phyloP scores from a whole-genome alignment of 2,888 invertebrate genomes.

The Hemaris fuciformis region DNA sequence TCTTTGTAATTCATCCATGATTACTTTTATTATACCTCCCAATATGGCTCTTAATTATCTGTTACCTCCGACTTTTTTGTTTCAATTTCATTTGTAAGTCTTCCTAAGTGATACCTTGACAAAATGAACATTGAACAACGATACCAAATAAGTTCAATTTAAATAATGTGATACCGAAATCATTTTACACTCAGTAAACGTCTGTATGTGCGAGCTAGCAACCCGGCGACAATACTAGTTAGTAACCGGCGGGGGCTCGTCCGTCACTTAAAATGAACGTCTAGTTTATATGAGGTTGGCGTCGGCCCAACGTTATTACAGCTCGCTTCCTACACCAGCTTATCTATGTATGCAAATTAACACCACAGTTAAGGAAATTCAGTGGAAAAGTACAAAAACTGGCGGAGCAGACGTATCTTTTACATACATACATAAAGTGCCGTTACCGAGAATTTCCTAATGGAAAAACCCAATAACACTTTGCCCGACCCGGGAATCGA shows the following conservation, averaged over 20 bases:
- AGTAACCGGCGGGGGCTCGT: not conserved
- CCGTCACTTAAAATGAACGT: not conserved
- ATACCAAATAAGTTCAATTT: not conserved
- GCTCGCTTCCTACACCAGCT: not conserved
- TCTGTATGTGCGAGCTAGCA: not conserved
- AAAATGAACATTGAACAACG: not conserved
- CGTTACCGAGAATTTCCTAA: no score
- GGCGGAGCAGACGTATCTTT: no score
- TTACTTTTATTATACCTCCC: no score
- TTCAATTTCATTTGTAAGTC: no score
- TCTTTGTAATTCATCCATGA: no score
- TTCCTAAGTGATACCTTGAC: no score
- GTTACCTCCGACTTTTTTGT: no score
- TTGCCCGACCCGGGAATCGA: no score
- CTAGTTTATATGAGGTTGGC: not conserved
- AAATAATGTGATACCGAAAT: not conserved
- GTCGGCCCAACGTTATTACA: not conserved
- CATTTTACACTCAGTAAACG: not conserved
- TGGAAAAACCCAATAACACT: no score
- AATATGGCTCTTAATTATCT: no score
- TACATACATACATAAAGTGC: no score
- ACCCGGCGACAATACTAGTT: not conserved
- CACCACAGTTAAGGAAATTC: not conserved
- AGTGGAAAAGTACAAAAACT: not conserved
- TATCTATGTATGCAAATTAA: slow-evolving; percentile 6